phyloP scores from a whole-genome alignment of 1,140 invertebrate species.

The Sipha flava region DNA sequence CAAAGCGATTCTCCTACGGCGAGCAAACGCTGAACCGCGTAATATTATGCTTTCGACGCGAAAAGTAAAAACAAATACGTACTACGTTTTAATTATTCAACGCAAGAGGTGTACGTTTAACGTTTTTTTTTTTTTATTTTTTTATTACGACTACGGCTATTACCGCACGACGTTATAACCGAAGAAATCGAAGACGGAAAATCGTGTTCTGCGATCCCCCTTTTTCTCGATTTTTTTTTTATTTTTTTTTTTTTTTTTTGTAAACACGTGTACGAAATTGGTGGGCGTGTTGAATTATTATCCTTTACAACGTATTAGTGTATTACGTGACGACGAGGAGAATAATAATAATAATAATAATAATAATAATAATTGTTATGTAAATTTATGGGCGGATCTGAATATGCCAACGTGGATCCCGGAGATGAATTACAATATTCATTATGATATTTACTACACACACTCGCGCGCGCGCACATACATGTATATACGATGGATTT shows the following conservation, averaged over 20 bases:
- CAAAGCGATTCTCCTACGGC: too few species aligned
- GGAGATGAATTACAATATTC: neutral
- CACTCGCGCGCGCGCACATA: too few species aligned
- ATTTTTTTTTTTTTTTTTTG: neutral
- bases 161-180: too few species aligned
- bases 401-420: neutral
- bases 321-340: neutral
- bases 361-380: constrained; percentile 14
- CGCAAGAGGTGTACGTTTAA: too few species aligned
- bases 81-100: too few species aligned
- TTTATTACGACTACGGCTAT: too few species aligned
- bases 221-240: neutral
- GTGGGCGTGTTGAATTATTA: neutral
- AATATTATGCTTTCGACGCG: neutral
- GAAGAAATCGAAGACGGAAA: neutral
- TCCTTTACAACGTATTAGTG: neutral
- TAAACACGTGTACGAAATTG: neutral
- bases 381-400: neutral
- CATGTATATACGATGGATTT: too few species aligned
- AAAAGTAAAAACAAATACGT: too few species aligned
- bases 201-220: neutral
- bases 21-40: too few species aligned
- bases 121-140: too few species aligned
- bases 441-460: neutral
- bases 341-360: neutral